A percentile compares a stretch with the other conserved stretches of the same genome.
Evolutionary conservation across 2,888 invertebrate species (phyloP).

Genomic region (Drosophila tripunctata): DNA sequence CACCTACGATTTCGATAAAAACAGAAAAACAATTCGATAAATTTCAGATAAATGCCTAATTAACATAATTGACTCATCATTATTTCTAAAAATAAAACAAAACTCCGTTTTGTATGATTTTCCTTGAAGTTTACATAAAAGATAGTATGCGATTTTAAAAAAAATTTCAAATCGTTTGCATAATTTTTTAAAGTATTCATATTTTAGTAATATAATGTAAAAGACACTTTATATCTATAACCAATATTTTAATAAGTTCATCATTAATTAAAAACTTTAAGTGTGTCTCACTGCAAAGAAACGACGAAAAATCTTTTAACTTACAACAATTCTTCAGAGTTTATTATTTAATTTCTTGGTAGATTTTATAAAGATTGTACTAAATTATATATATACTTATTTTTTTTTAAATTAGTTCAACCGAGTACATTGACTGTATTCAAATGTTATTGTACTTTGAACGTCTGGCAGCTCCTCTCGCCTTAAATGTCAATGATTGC

Average conservation of each 20-base stretch:
- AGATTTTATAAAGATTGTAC: not conserved
- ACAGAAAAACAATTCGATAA: constrained; percentile 2
- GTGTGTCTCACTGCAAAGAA: too few species aligned
- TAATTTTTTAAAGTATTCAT: too few species aligned
- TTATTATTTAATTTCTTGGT: too few species aligned
- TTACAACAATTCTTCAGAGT: too few species aligned
- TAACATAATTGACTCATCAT: not conserved
- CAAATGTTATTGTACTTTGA: constrained; percentile 41
- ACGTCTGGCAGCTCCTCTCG: constrained; percentile 36
- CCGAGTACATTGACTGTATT: constrained; percentile 24
- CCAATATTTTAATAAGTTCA: too few species aligned
- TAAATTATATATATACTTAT: not conserved
- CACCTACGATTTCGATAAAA: not conserved
- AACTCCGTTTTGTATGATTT: not conserved
- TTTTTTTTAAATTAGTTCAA: not conserved
- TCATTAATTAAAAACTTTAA: too few species aligned
- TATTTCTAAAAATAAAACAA: not conserved
- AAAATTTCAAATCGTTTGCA: too few species aligned
- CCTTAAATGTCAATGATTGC: constrained; percentile 59
- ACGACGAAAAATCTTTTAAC: too few species aligned
- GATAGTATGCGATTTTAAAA: not conserved
- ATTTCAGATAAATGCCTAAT: not conserved
- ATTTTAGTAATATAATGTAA: too few species aligned
- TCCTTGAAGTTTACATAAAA: not conserved
- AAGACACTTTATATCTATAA: too few species aligned